Evolutionary conservation across 2,888 invertebrate species (phyloP).

Genomic region (Lordiphosa fenestrarum): DNA sequence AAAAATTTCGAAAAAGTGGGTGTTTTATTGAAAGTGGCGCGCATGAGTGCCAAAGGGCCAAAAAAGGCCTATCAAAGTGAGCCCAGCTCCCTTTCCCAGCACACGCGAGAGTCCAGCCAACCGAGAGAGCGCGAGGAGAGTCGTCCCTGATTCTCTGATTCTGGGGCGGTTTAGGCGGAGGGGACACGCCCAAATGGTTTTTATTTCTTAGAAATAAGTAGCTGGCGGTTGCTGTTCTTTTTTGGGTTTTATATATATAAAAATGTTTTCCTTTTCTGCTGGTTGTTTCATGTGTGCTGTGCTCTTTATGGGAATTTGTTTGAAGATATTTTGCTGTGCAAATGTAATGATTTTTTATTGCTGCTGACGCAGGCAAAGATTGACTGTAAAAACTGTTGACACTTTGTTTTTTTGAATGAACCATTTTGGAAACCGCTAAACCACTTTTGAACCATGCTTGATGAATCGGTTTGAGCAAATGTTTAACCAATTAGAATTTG

Average conservation of each 20-base stretch:
- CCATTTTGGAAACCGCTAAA: too few relatives aligned
- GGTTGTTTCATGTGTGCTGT: background rate
- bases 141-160: slow-evolving; percentile 26
- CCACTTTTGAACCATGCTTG: too few relatives aligned
- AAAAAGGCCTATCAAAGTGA: slow-evolving; percentile 49
- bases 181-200: slow-evolving; percentile 65
- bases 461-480: too few relatives aligned
- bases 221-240: slow-evolving; percentile 32
- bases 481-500: too few relatives aligned
- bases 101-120: slow-evolving; percentile 12
- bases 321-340: slow-evolving; percentile 18
- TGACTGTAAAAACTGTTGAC: too few relatives aligned
- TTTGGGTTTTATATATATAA: slow-evolving; percentile 5
- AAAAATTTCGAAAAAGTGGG: slow-evolving; percentile 49
- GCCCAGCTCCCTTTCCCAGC: slow-evolving; percentile 6
- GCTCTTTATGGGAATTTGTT: slow-evolving; percentile 9
- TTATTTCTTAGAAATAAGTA: slow-evolving; percentile 68
- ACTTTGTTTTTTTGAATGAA: too few relatives aligned
- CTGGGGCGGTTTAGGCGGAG: slow-evolving; percentile 32
- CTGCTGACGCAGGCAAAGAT: too few relatives aligned
- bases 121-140: slow-evolving; percentile 23
- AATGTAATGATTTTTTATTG: too few relatives aligned
- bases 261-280: slow-evolving; percentile 14
- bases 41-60: slow-evolving; percentile 58
- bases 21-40: slow-evolving; percentile 66